These are phyloP conservation scores for Cinclus cinclus DNA, from an alignment of 2,113 vertebrate genomes.

Conservation along the genomic window DNA sequence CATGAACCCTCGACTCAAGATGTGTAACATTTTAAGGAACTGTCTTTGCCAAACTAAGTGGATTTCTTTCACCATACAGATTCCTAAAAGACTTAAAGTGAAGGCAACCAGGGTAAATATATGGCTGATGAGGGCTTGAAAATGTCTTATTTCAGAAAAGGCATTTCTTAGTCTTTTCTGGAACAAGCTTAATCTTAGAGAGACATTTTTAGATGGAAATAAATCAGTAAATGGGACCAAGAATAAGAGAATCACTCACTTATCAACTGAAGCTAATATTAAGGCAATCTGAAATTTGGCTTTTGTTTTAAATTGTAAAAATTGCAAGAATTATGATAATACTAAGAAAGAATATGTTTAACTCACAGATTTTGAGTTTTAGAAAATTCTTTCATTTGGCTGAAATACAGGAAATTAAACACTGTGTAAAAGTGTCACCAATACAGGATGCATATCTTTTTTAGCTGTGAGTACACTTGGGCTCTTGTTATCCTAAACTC, in stretches of 20 bases:
- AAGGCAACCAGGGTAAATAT: background rate
- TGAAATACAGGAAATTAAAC: background rate
- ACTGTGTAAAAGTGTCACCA: background rate
- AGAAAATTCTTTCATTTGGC: background rate
- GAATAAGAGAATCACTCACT: background rate
- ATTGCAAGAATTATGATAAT: background rate
- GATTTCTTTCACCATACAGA: background rate
- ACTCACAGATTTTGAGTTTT: background rate
- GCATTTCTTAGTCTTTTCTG: background rate
- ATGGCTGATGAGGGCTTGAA: background rate
- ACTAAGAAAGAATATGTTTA: background rate
- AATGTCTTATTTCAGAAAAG: background rate
- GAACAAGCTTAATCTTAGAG: background rate
- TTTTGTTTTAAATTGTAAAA: background rate
- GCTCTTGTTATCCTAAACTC: background rate
- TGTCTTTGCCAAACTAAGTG: background rate
- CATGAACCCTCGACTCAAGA: background rate
- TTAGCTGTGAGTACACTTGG: background rate
- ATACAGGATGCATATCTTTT: background rate
- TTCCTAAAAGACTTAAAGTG: background rate
- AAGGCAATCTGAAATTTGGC: background rate
- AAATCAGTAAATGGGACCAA: background rate
- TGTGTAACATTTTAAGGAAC: background rate
- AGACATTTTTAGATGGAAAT: background rate
- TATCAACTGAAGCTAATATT: background rate